Base-by-base conservation (phyloP, 2,113 vertebrate species). In the Lampris incognitus region DNA sequence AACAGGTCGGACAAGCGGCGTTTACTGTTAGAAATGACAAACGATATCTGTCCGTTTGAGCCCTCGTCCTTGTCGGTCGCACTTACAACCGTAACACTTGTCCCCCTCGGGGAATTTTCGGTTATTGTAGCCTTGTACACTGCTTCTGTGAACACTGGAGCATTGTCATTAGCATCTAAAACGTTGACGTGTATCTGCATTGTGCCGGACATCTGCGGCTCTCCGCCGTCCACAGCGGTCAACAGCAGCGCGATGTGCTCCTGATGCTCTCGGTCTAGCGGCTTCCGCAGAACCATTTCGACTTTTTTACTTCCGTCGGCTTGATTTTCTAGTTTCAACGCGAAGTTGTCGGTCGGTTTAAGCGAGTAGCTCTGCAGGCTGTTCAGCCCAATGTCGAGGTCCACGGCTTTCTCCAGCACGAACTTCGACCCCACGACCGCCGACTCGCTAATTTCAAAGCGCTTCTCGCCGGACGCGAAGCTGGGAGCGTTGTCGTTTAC, bases 11-110 rank as follows among this genome's bases (percentile, higher is more conserved):
- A 78, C 0, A 88, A 73, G 38, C 63, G 85, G 36, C 89, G 72
- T 0, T 85, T 85, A 2, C 70, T 91, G 0, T 89, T 89, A 0
- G 92, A 87, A 58, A 97, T 94, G 0, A 79, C 60, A 40, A 95
- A 97, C 1, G 85, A 91, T 54, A 96, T 83, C 8, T 91, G 75
- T 9, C 92, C 94, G 62, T 97, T 90, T 1, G 85, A 78, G 1
- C 94, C 95, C 55, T 91, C 85, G 2, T 97, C 95, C 73, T 82
- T 83, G 50, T 97, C 96, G 5, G 89, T 89, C 0, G 96, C 96
- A 48, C 76, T 86, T 0, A 96, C 91, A 11, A 75, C 88, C 4
- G 74, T 83, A 3, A 94, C 8, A 41, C 74, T 81, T 0, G 84
- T 78, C 0, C 92, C 88, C 2, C 38, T 84, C 0, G 61, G 57